Percentiles rank a stretch among this genome's conserved stretches.
Conservation (phyloP, 2,888 invertebrate species). For the Mythimna loreyi region DNA sequence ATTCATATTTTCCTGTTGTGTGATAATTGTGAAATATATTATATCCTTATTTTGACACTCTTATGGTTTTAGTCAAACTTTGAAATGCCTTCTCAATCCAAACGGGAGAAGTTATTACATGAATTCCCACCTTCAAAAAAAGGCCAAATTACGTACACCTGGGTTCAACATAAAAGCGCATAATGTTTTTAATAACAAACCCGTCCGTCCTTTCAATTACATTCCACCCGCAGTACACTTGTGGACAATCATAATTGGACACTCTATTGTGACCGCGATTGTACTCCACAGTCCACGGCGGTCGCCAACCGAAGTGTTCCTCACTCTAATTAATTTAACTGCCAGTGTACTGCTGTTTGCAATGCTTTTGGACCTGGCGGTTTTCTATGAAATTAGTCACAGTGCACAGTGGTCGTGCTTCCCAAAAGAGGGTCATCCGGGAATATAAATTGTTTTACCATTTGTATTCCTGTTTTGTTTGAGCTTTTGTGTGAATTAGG, state of each 20-base stretch:
- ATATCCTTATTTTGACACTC: too few relatives aligned
- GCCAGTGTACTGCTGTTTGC: constrained; percentile 25
- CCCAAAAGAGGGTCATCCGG: not conserved
- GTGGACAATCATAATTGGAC: constrained; percentile 49
- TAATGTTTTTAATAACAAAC: not conserved
- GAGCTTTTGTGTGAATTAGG: not conserved
- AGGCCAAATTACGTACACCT: not conserved
- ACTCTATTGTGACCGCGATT: constrained; percentile 29
- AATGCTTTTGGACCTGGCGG: not conserved
- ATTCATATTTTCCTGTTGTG: too few relatives aligned
- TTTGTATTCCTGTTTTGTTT: not conserved
- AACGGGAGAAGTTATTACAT: too few relatives aligned
- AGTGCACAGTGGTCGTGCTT: not conserved
- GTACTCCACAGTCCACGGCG: constrained; percentile 31
- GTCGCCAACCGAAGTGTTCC: constrained; percentile 25
- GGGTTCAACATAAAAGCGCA: not conserved
- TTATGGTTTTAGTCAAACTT: too few relatives aligned
- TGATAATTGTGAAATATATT: too few relatives aligned
- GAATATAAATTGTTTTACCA: not conserved
- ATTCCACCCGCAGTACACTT: constrained; percentile 33
- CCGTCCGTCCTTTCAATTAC: constrained; percentile 8
- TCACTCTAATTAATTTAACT: constrained; percentile 42
- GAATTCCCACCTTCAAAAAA: too few relatives aligned
- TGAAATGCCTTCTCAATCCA: too few relatives aligned
- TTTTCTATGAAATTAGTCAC: constrained; percentile 3